A percentile compares a stretch with the other conserved stretches of the same genome.
Conservation (phyloP, 35 echinoderm and acorn worm species). For the Apostichopus parvimensis region DNA sequence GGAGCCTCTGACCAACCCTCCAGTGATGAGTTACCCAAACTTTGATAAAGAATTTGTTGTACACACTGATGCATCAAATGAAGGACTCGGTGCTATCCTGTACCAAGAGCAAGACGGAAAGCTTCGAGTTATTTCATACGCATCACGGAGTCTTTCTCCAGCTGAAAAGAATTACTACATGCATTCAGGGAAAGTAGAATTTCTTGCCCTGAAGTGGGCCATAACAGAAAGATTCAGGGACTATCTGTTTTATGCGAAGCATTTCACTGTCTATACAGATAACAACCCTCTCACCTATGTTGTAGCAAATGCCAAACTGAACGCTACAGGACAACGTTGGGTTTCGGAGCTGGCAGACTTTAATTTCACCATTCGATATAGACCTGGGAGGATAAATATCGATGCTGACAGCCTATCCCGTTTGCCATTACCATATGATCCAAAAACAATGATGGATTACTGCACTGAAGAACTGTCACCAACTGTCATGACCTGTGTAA, state of each 20-base stretch:
- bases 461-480: not conserved
- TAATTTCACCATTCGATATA: slow-evolving; percentile 55
- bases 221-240: slow-evolving; percentile 52
- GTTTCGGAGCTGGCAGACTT: slow-evolving; percentile 55
- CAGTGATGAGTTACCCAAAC: slow-evolving; percentile 8
- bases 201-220: slow-evolving; percentile 37
- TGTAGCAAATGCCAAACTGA: slow-evolving; percentile 45
- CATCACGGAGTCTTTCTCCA: not conserved
- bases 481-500: not conserved
- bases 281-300: slow-evolving; percentile 83
- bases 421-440: not conserved
- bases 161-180: slow-evolving; percentile 19
- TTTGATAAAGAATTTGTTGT: not conserved
- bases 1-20: not conserved
- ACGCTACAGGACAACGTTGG: slow-evolving; percentile 69
- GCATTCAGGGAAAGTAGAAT: slow-evolving; percentile 40
- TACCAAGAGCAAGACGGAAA: slow-evolving; percentile 43
- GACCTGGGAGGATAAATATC: slow-evolving; percentile 36
- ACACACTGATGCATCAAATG: slow-evolving; percentile 28
- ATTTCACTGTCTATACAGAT: slow-evolving; percentile 44
- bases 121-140: slow-evolving; percentile 42
- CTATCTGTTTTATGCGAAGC: slow-evolving; percentile 51
- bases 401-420: slow-evolving; percentile 56
- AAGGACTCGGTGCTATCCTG: slow-evolving; percentile 34
- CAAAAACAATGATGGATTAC: not conserved